A percentile compares a stretch with the other conserved stretches of the same genome.
phyloP scores from a whole-genome alignment of 2,888 invertebrate genomes.

The Xanthostigma xanthostigma region DNA sequence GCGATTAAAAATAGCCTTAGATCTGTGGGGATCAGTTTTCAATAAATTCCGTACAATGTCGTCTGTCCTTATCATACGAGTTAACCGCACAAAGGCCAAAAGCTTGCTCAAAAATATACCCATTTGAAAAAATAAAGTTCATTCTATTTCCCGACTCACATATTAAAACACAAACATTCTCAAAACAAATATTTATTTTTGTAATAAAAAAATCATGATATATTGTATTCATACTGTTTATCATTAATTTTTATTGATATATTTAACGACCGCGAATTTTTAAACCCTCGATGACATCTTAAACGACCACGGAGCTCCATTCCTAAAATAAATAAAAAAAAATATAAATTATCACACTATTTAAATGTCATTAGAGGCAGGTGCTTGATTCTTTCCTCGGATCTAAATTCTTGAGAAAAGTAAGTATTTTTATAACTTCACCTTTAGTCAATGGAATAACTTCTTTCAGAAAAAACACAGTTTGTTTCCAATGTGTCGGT shows the following conservation, averaged over 20 bases:
- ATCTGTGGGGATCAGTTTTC: too few species aligned
- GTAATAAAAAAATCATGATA: constrained; percentile 17
- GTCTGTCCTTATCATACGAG: too few species aligned
- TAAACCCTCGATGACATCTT: constrained; percentile 54
- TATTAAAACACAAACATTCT: too few species aligned
- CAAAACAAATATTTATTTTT: too few species aligned
- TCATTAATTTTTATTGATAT: constrained; percentile 51
- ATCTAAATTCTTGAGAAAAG: constrained; percentile 1
- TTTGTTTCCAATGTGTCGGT: constrained; percentile 91
- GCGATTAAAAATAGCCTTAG: too few species aligned
- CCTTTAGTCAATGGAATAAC: constrained; percentile 56
- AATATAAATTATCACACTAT: background rate
- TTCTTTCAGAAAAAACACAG: constrained; percentile 68
- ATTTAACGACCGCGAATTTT: constrained; percentile 58
- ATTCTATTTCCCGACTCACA: too few species aligned
- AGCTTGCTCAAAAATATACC: too few species aligned
- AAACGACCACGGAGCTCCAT: constrained; percentile 49
- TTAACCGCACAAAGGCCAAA: too few species aligned
- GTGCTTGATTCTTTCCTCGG: background rate
- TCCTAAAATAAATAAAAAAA: constrained; percentile 28
- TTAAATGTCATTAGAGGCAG: background rate
- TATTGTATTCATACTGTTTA: constrained; percentile 43
- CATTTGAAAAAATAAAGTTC: too few species aligned
- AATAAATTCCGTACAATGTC: too few species aligned
- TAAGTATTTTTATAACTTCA: constrained; percentile 12